These are phyloP conservation scores for Rhabdophis nuchalis DNA, from an alignment of 2,797 vertebrate genomes.

Conservation along the genomic window DNA sequence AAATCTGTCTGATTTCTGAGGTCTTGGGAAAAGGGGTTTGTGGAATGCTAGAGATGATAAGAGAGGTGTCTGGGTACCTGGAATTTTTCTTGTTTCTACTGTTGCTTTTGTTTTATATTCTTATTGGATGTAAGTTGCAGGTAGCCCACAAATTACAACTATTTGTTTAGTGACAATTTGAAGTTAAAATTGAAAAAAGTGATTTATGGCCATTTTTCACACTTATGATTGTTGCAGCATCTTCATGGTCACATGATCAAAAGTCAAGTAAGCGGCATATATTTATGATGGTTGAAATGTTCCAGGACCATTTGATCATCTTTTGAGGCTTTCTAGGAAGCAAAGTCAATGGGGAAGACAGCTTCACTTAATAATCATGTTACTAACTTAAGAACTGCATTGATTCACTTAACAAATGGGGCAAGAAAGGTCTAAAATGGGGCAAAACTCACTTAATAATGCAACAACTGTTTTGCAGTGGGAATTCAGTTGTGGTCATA, in stretches of 20 bases:
- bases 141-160: not conserved
- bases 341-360: not conserved
- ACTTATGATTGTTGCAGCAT: not conserved
- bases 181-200: not conserved
- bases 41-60: not conserved
- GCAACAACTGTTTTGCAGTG: not conserved
- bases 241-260: not conserved
- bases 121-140: not conserved
- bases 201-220: not conserved
- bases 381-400: not conserved
- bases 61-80: not conserved
- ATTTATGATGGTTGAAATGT: not conserved
- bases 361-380: not conserved
- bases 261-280: too few relatives aligned
- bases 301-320: not conserved
- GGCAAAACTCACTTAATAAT: not conserved
- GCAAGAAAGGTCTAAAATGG: not conserved
- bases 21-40: not conserved
- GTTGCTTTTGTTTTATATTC: not conserved
- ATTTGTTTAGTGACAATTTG: not conserved
- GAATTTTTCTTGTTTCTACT: not conserved
- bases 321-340: not conserved
- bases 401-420: not conserved
- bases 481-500: not conserved
- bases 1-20: not conserved